Conservation (phyloP, 2,888 invertebrate genomes). For the Lasius fuliginosus region DNA sequence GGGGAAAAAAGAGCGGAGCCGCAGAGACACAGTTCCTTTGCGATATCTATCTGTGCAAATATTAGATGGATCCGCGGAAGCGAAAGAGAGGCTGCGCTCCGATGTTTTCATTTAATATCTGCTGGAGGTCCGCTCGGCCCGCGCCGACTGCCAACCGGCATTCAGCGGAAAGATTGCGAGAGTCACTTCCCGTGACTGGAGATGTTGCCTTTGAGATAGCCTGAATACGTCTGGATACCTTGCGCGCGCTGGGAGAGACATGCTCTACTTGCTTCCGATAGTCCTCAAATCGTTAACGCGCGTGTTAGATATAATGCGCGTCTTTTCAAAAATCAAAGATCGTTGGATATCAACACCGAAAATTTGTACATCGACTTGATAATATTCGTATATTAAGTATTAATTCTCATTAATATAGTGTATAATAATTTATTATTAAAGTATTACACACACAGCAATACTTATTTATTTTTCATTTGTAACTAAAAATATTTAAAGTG, state of each 20-base stretch:
- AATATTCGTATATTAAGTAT: conserved; percentile 1
- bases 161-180: conserved; percentile 84
- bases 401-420: conserved; percentile 7
- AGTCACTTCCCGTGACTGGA: conserved; percentile 85
- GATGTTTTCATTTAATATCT: conserved; percentile 86
- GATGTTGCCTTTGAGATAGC: conserved; percentile 85
- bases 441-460: too few species aligned
- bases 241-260: conserved; percentile 16
- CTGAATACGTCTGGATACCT: conserved; percentile 40
- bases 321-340: neutral
- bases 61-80: conserved; percentile 80
- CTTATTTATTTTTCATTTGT: neutral
- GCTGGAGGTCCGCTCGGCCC: conserved; percentile 78
- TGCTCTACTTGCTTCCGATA: conserved; percentile 29
- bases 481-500: neutral
- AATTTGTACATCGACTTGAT: neutral
- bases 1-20: conserved; percentile 56
- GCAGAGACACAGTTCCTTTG: conserved; percentile 83
- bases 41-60: conserved; percentile 84
- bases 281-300: conserved; percentile 3
- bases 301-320: neutral
- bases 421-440: conserved; percentile 8
- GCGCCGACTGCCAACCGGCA: conserved; percentile 77
- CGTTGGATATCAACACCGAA: neutral
- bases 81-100: conserved; percentile 70